Base-by-base conservation (phyloP, 2,888 invertebrate species). In the Sminthurinus aureus region DNA sequence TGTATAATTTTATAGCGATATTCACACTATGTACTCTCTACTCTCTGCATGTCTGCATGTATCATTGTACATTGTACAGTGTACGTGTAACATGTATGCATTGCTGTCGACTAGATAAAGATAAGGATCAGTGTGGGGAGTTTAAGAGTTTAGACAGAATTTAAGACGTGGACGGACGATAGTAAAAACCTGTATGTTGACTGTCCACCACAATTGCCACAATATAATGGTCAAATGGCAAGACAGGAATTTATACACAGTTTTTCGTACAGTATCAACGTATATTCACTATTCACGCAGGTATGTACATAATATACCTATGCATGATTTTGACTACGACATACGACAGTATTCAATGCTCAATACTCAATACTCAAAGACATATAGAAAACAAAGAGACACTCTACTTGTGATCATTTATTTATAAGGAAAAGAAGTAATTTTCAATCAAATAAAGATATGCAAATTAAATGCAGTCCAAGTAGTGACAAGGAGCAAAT, bases 401-500 rank as follows among this genome's bases (percentile, higher is more conserved):
- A 38, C 38, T 38, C 38, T 38, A 38, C 38, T 38, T 38, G 38
- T 38, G 38, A 38, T 38, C 38, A 38, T 38, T 38, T 38, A 38
- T 38, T 38, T 38, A 38, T 38, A 38, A 38, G 38, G 38, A n/a
- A 12, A 20, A 38, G n/a, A 67, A 67, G 79, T 69, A 81, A 81
- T 81, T 81, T 71, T 58, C 74, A 74, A 73, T 81, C 73, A 71
- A 81, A 81, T 81, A 81, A 81, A 81, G 80, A 81, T 81, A 81
- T 81, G 80, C 80, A 81, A 81, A 81, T 81, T 73, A 81, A 81
- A 73, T 81, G 80, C 80, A 81, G 80, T 58, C 73, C 58, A 74
- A 81, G 80, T 79, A 81, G 80, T 81, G 80, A 81, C 80, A 81
- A 73, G 80, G 18, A 81, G 80, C 80, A 81, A 81, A 81, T 81